Conservation (phyloP, 1,140 invertebrate species). For the Drosophila dunni region DNA sequence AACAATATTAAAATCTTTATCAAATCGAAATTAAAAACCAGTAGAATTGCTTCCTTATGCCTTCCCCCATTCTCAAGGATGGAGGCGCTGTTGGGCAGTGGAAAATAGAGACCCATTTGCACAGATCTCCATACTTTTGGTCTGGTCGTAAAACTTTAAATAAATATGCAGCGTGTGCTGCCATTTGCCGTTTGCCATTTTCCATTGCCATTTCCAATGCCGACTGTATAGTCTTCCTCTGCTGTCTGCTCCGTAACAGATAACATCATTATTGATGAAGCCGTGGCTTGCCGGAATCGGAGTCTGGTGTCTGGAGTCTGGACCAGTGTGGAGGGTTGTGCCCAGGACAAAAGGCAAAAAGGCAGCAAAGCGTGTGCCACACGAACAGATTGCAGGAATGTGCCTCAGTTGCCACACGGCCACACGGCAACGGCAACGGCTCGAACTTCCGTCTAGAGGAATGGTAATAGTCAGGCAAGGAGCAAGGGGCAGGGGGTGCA, state of each 20-base stretch:
- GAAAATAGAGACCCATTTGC: conserved; percentile 27
- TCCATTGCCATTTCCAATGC: conserved; percentile 16
- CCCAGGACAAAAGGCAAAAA: conserved; percentile 62
- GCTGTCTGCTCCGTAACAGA: conserved; percentile 70
- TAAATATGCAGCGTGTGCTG: conserved; percentile 77
- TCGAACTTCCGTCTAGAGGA: conserved; percentile 42
- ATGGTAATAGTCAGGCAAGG: conserved; percentile 15
- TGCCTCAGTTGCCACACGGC: conserved; percentile 56
- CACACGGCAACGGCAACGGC: conserved; percentile 37
- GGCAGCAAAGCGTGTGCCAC: conserved; percentile 54
- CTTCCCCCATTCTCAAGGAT: neutral
- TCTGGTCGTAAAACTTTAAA: conserved; percentile 77
- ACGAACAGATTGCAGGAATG: conserved; percentile 79
- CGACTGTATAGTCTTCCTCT: conserved; percentile 21
- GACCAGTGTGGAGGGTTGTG: conserved; percentile 5
- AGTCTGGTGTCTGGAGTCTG: conserved; percentile 27
- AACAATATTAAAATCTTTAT: conserved; percentile 81
- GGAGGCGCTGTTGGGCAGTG: neutral
- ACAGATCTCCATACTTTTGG: conserved; percentile 41
- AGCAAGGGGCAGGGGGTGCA: conserved; percentile 5
- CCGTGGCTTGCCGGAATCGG: conserved; percentile 40
- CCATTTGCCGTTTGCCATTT: conserved; percentile 18
- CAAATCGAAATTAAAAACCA: conserved; percentile 81
- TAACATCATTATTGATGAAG: conserved; percentile 83
- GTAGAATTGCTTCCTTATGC: conserved; percentile 70